phyloP scores from a whole-genome alignment of 2,888 invertebrate genomes.

The Teleogryllus oceanicus region DNA sequence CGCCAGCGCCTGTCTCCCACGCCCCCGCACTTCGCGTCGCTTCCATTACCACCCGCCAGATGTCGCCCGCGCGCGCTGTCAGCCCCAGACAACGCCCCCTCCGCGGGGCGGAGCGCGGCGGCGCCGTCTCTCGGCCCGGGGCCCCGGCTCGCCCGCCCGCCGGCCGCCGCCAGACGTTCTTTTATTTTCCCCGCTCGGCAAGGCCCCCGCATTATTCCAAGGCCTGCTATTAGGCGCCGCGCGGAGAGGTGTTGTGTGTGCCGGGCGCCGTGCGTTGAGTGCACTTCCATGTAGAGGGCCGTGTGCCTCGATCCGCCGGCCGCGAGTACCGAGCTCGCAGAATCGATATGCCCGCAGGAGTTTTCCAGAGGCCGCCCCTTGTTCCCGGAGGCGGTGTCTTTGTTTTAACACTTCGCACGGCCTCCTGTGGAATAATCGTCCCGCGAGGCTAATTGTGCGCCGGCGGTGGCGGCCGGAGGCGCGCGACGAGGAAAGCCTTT shows the following conservation, averaged over 20 bases:
- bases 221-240: neutral
- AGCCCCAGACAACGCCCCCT: neutral
- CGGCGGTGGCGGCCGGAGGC: neutral
- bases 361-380: neutral
- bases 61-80: conserved; percentile 4
- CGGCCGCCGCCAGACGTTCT: neutral
- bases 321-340: neutral
- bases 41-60: neutral
- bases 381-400: neutral
- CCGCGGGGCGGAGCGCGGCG: neutral
- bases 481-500: neutral
- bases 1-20: too few relatives aligned
- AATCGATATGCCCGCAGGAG: neutral
- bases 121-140: neutral
- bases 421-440: neutral
- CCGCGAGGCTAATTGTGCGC: neutral
- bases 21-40: neutral
- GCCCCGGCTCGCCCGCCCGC: neutral
- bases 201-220: neutral
- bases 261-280: neutral
- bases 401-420: neutral
- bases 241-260: neutral
- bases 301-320: neutral
- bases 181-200: neutral
- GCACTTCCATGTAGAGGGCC: neutral